Percentiles rank a stretch among this genome's conserved stretches.
These are phyloP conservation scores for Lophotis ruficrista DNA, from an alignment of 2,113 vertebrate species.

Conservation along the genomic window DNA sequence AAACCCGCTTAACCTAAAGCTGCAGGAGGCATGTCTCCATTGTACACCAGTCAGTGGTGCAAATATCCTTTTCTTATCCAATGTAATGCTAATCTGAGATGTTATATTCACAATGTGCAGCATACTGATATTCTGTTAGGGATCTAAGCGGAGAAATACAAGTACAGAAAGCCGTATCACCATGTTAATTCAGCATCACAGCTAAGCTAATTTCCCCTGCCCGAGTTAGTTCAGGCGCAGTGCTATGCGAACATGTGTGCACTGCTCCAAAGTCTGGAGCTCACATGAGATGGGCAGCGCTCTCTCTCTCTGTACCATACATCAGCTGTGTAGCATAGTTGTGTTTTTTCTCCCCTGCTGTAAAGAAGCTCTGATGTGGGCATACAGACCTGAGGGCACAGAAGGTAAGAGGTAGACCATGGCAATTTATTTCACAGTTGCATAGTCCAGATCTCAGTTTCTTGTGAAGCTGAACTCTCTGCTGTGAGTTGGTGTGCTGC, in stretches of 20 bases:
- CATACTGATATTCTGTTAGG: not conserved
- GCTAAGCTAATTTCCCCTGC: not conserved
- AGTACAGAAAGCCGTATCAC: not conserved
- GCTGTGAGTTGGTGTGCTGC: not conserved
- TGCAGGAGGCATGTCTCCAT: not conserved
- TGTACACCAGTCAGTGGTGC: not conserved
- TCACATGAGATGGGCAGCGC: not conserved
- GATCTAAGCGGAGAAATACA: not conserved
- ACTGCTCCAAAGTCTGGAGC: not conserved
- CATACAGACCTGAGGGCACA: not conserved
- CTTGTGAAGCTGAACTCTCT: not conserved
- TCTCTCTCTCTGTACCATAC: not conserved
- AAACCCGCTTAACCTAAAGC: not conserved
- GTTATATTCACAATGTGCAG: not conserved
- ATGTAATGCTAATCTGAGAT: not conserved
- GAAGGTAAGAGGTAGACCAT: not conserved
- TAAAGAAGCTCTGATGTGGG: not conserved
- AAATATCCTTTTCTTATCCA: not conserved
- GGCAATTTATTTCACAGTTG: not conserved
- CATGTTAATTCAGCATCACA: fast-evolving
- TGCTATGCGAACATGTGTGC: not conserved
- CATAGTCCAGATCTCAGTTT: not conserved
- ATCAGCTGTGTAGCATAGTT: fast-evolving
- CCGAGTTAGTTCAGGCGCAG: not conserved
- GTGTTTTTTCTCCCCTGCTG: not conserved